These are phyloP conservation scores for Ivindomyrus marchei DNA, from an alignment of 2,113 vertebrate species.

Conservation along the genomic window DNA sequence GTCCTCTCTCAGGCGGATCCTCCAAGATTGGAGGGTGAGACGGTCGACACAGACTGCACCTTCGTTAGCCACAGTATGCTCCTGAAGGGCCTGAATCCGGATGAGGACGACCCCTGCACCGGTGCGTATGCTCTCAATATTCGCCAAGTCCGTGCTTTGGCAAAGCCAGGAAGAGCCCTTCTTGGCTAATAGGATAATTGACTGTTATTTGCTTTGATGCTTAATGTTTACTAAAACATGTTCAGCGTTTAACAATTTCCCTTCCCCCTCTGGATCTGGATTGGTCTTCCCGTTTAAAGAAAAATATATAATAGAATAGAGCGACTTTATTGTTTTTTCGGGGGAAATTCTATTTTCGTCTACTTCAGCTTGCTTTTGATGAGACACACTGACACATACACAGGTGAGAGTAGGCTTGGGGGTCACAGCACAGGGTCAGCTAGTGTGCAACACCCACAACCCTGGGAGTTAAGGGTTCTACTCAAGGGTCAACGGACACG, in stretches of 20 bases:
- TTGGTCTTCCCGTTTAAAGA: neutral
- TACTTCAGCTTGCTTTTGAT: neutral
- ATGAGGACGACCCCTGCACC: slow-evolving; percentile 30
- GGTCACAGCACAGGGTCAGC: neutral
- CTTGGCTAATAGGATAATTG: neutral
- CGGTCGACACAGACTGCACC: slow-evolving; percentile 76
- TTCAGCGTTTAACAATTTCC: neutral
- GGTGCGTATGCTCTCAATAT: slow-evolving; percentile 29
- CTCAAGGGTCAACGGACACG: too few relatives aligned
- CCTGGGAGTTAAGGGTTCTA: neutral
- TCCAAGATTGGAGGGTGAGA: slow-evolving; percentile 56
- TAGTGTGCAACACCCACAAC: neutral
- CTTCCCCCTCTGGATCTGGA: neutral
- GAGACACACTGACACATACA: neutral
- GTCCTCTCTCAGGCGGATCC: slow-evolving; percentile 40
- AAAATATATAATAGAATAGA: neutral
- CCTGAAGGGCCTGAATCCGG: slow-evolving; percentile 55
- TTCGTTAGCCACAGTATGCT: slow-evolving; percentile 82
- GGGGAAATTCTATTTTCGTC: neutral
- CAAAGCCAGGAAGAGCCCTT: neutral
- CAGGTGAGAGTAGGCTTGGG: neutral
- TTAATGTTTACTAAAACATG: neutral
- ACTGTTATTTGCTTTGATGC: neutral
- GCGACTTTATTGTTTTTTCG: neutral
- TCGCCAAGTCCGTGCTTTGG: neutral